These are phyloP conservation scores for Athetis lepigone DNA, from an alignment of 2,888 invertebrate species.

Conservation along the genomic window DNA sequence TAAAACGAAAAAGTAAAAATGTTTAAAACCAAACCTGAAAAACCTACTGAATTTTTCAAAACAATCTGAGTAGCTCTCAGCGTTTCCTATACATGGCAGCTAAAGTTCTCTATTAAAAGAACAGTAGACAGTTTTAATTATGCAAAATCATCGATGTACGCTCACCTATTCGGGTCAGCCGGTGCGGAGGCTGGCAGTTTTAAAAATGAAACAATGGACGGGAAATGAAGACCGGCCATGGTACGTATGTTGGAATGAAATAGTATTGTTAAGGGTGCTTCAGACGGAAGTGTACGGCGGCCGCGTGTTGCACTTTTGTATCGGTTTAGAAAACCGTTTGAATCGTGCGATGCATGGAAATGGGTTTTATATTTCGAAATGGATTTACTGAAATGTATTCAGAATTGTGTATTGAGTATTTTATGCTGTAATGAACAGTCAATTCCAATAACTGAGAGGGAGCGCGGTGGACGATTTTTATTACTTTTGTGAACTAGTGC, in stretches of 20 bases:
- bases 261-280: slow-evolving; percentile 68
- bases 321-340: slow-evolving; percentile 61
- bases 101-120: slow-evolving; percentile 68
- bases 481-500: slow-evolving; percentile 51
- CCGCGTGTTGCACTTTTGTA: slow-evolving; percentile 64
- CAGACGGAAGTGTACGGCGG: slow-evolving; percentile 60
- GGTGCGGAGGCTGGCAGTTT: slow-evolving; percentile 74
- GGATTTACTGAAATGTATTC: slow-evolving; percentile 58
- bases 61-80: slow-evolving; percentile 10
- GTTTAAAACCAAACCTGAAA: slow-evolving; percentile 4
- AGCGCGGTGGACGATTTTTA: slow-evolving; percentile 38
- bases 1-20: background rate
- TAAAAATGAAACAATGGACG: slow-evolving; percentile 83
- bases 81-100: slow-evolving; percentile 49
- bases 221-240: slow-evolving; percentile 71
- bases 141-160: slow-evolving; percentile 81
- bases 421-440: slow-evolving; percentile 54
- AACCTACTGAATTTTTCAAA: slow-evolving; percentile 8
- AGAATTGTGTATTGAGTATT: slow-evolving; percentile 51
- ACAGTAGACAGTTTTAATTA: slow-evolving; percentile 82
- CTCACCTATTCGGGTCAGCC: slow-evolving; percentile 79
- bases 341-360: slow-evolving; percentile 58
- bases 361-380: slow-evolving; percentile 53
- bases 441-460: slow-evolving; percentile 32
- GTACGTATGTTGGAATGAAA: slow-evolving; percentile 70